phyloP scores from a whole-genome alignment of 2,113 vertebrate species.

The Austrofundulus limnaeus region DNA sequence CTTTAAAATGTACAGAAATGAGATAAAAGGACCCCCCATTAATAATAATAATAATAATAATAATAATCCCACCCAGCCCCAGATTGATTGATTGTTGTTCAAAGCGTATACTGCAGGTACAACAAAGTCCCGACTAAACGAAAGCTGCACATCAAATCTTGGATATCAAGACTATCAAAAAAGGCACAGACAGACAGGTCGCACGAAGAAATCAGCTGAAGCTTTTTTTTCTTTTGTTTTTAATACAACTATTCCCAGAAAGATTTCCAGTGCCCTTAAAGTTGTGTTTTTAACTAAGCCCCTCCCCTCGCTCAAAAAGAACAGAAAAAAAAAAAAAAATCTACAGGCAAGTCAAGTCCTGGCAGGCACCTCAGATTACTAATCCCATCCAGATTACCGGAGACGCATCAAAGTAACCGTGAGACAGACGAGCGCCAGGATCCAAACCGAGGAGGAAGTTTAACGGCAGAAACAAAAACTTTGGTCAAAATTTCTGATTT shows the following conservation, averaged over 20 bases:
- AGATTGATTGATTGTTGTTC: slow-evolving; percentile 24
- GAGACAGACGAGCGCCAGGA: slow-evolving; percentile 25
- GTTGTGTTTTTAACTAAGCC: slow-evolving; percentile 23
- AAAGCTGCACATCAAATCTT: slow-evolving; percentile 80
- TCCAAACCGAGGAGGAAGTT: no score
- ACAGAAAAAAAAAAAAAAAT: slow-evolving; percentile 34
- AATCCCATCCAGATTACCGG: slow-evolving; percentile 44
- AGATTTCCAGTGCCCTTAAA: slow-evolving; percentile 64
- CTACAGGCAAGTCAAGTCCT: slow-evolving; percentile 65
- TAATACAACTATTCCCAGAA: slow-evolving; percentile 75
- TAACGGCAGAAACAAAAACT: no score
- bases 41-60: no score
- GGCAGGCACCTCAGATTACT: slow-evolving; percentile 68
- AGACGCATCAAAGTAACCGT: slow-evolving; percentile 49
- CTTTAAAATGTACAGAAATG: slow-evolving; percentile 75
- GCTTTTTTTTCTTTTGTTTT: slow-evolving; percentile 58
- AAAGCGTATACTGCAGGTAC: slow-evolving; percentile 75
- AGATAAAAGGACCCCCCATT: slow-evolving; percentile 30
- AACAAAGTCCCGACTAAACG: slow-evolving; percentile 74
- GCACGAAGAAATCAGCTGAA: slow-evolving; percentile 79
- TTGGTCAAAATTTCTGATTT: no score
- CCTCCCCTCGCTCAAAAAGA: neutral
- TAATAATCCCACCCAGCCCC: no score
- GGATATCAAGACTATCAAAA: slow-evolving; percentile 78
- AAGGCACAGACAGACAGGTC: slow-evolving; percentile 82